These are phyloP conservation scores for Hapalemur alaotrensis DNA, from an alignment of 2,797 vertebrate genomes.

Conservation along the genomic window DNA sequence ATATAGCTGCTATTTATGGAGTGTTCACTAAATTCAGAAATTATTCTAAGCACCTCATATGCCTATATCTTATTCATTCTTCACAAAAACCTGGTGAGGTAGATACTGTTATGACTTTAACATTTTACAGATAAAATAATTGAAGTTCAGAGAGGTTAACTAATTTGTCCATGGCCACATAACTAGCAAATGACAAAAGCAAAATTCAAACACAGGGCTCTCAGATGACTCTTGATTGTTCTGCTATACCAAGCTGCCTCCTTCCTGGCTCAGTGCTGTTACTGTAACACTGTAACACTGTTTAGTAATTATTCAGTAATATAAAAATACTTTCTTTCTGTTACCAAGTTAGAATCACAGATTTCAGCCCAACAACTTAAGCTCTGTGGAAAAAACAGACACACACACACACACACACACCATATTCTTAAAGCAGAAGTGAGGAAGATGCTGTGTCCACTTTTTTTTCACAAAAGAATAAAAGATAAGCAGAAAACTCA, in stretches of 20 bases:
- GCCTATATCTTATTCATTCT: neutral
- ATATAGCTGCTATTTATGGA: neutral
- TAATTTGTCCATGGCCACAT: slow-evolving; percentile 3
- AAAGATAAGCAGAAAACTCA: slow-evolving; percentile 11
- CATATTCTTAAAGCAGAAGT: slow-evolving; percentile 7
- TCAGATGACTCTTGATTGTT: neutral
- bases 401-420: neutral
- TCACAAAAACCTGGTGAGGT: neutral
- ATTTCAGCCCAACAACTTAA: slow-evolving; percentile 11
- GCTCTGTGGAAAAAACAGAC: neutral
- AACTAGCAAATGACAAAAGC: slow-evolving; percentile 7
- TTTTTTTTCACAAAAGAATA: neutral
- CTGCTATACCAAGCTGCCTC: neutral
- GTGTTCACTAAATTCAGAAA: neutral
- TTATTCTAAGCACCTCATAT: neutral
- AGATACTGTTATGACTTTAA: slow-evolving; percentile 27
- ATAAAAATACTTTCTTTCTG: slow-evolving; percentile 32
- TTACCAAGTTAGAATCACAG: slow-evolving; percentile 29
- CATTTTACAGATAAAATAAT: slow-evolving; percentile 9
- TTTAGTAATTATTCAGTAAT: slow-evolving; percentile 11
- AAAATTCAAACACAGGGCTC: slow-evolving; percentile 25
- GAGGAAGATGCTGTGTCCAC: neutral
- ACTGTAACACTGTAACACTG: neutral
- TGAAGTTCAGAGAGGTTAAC: neutral
- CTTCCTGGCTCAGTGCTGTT: neutral